A percentile compares a stretch with the other conserved stretches of the same genome.
These are phyloP conservation scores for Pterocles gutturalis DNA, from an alignment of 2,113 vertebrate species.

Conservation along the genomic window DNA sequence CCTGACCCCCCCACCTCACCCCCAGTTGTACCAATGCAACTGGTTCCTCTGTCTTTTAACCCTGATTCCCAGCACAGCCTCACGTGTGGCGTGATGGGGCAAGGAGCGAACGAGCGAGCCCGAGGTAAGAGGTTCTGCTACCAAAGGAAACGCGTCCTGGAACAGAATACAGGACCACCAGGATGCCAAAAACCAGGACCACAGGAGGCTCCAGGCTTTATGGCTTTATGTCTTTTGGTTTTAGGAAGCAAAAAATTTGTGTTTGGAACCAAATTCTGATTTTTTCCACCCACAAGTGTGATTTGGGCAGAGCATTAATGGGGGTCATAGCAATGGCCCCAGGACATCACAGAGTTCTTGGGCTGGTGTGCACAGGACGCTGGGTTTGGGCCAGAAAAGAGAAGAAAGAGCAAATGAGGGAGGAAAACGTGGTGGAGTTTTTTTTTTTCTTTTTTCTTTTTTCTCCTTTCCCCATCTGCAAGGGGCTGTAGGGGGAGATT, in stretches of 20 bases:
- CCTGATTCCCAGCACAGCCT: not conserved
- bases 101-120: not conserved
- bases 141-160: not conserved
- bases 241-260: not conserved
- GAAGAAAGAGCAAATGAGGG: not conserved
- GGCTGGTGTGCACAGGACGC: fast-evolving
- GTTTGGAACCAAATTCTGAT: not conserved
- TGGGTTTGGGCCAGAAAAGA: not conserved
- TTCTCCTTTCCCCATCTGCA: not conserved
- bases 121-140: not conserved
- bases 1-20: not conserved
- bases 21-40: not conserved
- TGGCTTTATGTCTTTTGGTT: not conserved
- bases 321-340: not conserved
- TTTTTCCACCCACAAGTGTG: not conserved
- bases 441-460: not conserved
- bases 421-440: too few relatives aligned
- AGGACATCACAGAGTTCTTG: not conserved
- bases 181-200: not conserved
- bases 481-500: not conserved
- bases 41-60: not conserved
- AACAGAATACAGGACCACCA: too few relatives aligned
- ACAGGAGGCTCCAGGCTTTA: not conserved
- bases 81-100: fast-evolving
- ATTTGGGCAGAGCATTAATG: not conserved